phyloP scores from a whole-genome alignment of 1,140 invertebrate species.

The Laupala kohalensis region DNA sequence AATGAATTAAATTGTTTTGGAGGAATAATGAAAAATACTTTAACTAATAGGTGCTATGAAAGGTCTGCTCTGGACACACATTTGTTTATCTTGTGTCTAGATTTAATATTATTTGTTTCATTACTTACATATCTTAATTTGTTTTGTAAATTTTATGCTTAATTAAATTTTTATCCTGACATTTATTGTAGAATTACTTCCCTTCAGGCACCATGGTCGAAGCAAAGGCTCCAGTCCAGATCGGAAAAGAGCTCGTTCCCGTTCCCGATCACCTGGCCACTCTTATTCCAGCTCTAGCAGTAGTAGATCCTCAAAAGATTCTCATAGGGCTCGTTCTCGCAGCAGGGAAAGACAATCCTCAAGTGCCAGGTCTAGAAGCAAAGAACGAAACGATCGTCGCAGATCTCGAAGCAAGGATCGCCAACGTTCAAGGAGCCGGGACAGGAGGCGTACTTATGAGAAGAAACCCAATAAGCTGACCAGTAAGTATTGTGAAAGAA shows the following conservation, averaged over 20 bases:
- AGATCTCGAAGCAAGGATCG: neutral
- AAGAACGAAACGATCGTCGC: neutral
- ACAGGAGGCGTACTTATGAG: slow-evolving; percentile 8
- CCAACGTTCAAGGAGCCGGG: neutral
- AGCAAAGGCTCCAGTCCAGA: neutral
- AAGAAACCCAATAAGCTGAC: slow-evolving; percentile 12
- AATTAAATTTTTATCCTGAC: too few relatives aligned
- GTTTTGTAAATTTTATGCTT: too few relatives aligned
- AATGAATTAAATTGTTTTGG: too few relatives aligned
- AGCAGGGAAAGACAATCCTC: neutral
- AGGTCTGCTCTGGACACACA: too few relatives aligned
- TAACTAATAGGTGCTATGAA: too few relatives aligned
- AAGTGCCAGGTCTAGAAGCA: neutral
- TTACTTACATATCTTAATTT: too few relatives aligned
- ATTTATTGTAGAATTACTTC: too few relatives aligned
- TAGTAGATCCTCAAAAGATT: neutral
- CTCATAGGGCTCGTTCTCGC: neutral
- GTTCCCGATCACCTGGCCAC: neutral
- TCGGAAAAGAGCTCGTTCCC: neutral
- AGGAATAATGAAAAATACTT: too few relatives aligned
- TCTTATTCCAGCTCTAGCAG: neutral
- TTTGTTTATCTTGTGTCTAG: too few relatives aligned
- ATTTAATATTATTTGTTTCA: too few relatives aligned
- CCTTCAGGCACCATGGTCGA: neutral
- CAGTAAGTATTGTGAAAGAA: neutral